Percentiles rank a stretch among this genome's conserved stretches.
These are phyloP conservation scores for Tyria jacobaeae DNA, from an alignment of 2,888 invertebrate species.

Conservation along the genomic window DNA sequence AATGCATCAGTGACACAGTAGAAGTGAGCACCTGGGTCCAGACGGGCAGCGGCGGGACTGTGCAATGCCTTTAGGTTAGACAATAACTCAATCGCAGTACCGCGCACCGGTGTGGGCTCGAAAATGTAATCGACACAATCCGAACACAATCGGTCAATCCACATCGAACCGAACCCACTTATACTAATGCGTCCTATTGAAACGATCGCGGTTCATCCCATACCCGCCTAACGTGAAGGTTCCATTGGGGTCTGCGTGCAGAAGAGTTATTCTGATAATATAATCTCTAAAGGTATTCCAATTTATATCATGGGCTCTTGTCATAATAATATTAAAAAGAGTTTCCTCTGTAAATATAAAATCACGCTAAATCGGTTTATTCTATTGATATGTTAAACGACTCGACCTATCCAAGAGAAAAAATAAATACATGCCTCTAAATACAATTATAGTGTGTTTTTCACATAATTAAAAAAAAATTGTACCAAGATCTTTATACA, in stretches of 20 bases:
- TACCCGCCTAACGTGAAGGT: conserved; percentile 60
- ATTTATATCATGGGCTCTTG: conserved; percentile 20
- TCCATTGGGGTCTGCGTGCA: conserved; percentile 58
- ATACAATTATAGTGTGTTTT: too few relatives aligned
- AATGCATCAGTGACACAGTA: conserved; percentile 36
- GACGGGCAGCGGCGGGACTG: conserved; percentile 39
- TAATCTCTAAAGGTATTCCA: conserved; percentile 20
- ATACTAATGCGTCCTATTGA: conserved; percentile 74
- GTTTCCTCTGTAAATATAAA: conserved; percentile 2
- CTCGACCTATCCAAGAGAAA: not conserved
- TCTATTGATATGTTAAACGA: conserved; percentile 7
- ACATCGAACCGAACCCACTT: conserved; percentile 64
- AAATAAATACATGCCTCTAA: too few relatives aligned
- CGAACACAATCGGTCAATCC: conserved; percentile 68
- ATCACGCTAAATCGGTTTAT: conserved; percentile 16
- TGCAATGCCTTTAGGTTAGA: conserved; percentile 58
- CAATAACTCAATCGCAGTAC: conserved; percentile 70
- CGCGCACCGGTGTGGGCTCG: conserved; percentile 50
- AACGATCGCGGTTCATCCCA: conserved; percentile 58
- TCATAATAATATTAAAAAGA: conserved; percentile 21
- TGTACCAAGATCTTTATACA: too few relatives aligned
- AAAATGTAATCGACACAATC: conserved; percentile 67
- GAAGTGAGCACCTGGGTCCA: conserved; percentile 65
- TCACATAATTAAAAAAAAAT: too few relatives aligned
- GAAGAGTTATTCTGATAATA: conserved; percentile 30